Percentiles rank a stretch among this genome's conserved stretches.
These are phyloP conservation scores for Zapornia atra DNA, from an alignment of 2,113 vertebrate species.

Conservation along the genomic window DNA sequence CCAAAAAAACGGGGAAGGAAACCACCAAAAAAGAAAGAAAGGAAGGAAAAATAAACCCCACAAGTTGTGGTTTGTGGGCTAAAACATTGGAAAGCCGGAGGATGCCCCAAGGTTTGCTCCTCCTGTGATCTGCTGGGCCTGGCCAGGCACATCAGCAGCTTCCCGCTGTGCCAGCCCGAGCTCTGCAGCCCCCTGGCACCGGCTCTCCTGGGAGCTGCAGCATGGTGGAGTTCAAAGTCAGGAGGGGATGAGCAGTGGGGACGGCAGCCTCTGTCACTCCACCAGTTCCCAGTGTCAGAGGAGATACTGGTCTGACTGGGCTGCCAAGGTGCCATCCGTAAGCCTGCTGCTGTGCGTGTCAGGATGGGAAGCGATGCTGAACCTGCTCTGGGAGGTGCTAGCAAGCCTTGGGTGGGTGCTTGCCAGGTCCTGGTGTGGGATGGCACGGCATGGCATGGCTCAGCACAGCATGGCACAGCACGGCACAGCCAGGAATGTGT, in stretches of 20 bases:
- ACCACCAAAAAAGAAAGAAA: background rate
- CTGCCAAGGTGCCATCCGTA: background rate
- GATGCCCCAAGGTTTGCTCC: background rate
- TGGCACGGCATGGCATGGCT: too few relatives aligned
- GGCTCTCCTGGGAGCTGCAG: background rate
- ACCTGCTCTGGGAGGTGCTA: background rate
- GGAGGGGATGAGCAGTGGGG: background rate
- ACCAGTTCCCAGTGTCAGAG: background rate
- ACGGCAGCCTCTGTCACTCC: background rate
- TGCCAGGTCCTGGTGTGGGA: background rate
- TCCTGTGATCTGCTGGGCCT: background rate
- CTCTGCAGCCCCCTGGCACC: background rate
- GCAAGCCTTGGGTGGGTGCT: fast-evolving
- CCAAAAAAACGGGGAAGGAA: background rate
- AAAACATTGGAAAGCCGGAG: background rate
- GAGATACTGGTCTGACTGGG: background rate
- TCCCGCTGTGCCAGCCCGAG: background rate
- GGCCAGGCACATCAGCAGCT: background rate
- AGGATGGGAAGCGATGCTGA: background rate
- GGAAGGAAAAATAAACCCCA: background rate
- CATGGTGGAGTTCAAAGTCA: background rate
- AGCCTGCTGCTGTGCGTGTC: background rate
- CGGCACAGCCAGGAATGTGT: background rate
- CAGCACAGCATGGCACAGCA: too few relatives aligned
- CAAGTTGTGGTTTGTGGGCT: background rate